Evolutionary conservation across 2,888 invertebrate genomes (phyloP), one percentile per base, ranked within the genome.

Genomic region (Sphaerophoria taeniata): DNA sequence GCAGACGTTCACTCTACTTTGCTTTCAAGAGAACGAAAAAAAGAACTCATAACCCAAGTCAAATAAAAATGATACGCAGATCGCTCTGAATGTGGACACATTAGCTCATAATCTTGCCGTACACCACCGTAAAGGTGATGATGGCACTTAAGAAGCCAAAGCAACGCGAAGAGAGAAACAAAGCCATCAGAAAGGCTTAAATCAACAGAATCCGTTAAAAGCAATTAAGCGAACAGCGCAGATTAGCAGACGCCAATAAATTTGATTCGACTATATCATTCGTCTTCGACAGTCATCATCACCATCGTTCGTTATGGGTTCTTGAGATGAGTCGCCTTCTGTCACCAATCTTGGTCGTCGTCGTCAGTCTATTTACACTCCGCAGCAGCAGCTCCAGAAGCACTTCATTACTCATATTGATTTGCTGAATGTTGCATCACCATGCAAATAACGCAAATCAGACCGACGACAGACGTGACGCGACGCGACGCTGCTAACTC

Each of bases 211-310:
- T 83, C 79, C 79, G 87, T 79, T 79, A 80, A 87, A 83, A 87
- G 87, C 87, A 87, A 87, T 87, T 87, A 87, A 87, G 83, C 83
- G 85, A 81, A 65, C 81, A 85, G 85, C 69, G 81, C 76, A 73
- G 80, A 85, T 85, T 85, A 85, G 81, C 81, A 81, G 85, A 85
- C 85, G 81, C 85, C 85, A 85, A 85, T 85, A 85, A 85, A 85
- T 85, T 85, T 85, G 81, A 85, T 85, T 85, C 81, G 81, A 81
- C 24, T 24, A 81, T 73, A 85, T 85, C 76, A 73, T 55, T 55
- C 43, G n/a, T 55, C 53, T 43, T 80, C 79, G 84, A 70, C 85
- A 76, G 69, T 83, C 73, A 69, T 58, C 47, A 67, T 53, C 39
- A 3, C 9, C 43, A 9, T 43, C 43, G 11, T 43, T 43, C 12